Percentiles rank a stretch among this genome's conserved stretches.
Evolutionary conservation across 2,888 invertebrate genomes (phyloP).

Genomic region (Venusia cambrica): DNA sequence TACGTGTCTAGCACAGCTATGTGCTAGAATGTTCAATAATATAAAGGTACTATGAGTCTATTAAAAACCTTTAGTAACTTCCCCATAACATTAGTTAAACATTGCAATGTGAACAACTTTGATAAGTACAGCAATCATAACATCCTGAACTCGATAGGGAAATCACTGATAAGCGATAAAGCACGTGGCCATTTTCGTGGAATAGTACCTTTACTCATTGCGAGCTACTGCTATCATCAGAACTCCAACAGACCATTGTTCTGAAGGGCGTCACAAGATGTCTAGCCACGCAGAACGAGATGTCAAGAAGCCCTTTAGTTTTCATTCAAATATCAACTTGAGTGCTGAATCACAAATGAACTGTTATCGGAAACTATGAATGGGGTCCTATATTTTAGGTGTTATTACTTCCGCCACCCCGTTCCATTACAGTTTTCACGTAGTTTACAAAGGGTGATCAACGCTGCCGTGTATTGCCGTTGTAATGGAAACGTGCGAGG

Average conservation of each 20-base stretch:
- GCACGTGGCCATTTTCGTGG: conserved; percentile 14
- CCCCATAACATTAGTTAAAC: not conserved
- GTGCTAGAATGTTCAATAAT: too few species aligned
- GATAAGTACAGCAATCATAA: conserved; percentile 14
- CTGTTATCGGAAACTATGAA: conserved; percentile 26
- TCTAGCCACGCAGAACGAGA: conserved; percentile 46
- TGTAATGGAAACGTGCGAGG: conserved; percentile 45
- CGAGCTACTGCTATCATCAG: conserved; percentile 12
- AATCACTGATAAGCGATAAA: conserved; percentile 28
- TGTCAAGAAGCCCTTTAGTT: conserved; percentile 33
- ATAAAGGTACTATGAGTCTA: too few species aligned
- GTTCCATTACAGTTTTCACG: conserved; percentile 15
- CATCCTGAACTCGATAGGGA: conserved; percentile 18
- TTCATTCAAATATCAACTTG: conserved; percentile 29
- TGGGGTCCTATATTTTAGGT: conserved; percentile 23
- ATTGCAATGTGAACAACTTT: not conserved
- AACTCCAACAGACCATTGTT: conserved; percentile 41
- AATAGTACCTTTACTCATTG: conserved; percentile 7
- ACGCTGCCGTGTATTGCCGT: conserved; percentile 14
- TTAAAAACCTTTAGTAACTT: too few species aligned
- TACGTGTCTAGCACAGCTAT: too few species aligned
- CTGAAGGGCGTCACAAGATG: conserved; percentile 50
- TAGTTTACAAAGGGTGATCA: conserved; percentile 24
- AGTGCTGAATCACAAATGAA: conserved; percentile 25
- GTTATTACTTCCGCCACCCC: conserved; percentile 19